These are phyloP conservation scores for Cyanoramphus novaezelandiae DNA, from an alignment of 2,113 vertebrate genomes.

Conservation along the genomic window DNA sequence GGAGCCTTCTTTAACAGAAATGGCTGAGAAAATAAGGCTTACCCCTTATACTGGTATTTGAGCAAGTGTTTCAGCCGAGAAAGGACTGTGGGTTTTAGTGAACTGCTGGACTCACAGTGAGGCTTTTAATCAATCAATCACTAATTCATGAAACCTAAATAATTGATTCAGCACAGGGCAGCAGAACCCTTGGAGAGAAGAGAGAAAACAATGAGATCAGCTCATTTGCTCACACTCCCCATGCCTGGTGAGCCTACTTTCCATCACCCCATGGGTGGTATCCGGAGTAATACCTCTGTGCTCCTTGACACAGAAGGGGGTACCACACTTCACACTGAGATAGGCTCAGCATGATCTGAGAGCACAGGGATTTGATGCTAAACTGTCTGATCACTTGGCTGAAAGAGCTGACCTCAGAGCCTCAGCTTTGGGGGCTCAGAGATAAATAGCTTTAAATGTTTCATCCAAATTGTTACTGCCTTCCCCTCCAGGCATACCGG, in stretches of 20 bases:
- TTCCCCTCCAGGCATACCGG: neutral
- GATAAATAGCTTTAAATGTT: conserved; percentile 5
- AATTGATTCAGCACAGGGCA: neutral
- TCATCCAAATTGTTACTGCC: neutral
- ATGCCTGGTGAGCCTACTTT: neutral
- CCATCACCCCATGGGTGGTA: neutral
- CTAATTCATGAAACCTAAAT: neutral
- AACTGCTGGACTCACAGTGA: neutral
- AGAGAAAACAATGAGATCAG: neutral
- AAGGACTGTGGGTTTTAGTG: neutral
- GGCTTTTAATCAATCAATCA: neutral
- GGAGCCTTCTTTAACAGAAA: neutral
- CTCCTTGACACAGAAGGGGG: neutral
- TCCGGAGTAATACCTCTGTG: neutral
- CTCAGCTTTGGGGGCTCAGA: neutral
- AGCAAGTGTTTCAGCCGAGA: neutral
- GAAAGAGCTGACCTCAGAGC: neutral
- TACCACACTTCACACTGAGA: neutral
- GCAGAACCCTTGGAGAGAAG: neutral
- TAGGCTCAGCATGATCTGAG: neutral
- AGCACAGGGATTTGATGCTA: neutral
- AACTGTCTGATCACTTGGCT: neutral
- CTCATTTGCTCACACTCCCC: neutral
- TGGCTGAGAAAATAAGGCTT: neutral
- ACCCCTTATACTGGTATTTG: neutral